Conservation (phyloP, 2,797 vertebrate genomes). For the Coilia nasus region DNA sequence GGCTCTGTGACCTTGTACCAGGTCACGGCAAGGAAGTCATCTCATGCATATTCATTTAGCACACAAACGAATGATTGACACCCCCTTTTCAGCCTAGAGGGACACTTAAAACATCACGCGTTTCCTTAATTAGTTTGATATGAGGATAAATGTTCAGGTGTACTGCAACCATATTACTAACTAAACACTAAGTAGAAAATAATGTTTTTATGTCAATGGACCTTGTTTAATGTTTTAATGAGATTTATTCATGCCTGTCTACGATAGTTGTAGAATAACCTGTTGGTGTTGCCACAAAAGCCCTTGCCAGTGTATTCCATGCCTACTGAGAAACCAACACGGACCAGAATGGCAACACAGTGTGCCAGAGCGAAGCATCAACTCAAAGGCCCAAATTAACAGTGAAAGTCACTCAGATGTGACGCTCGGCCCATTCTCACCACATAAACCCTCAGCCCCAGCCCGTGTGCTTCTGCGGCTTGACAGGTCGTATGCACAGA, state of each 20-base stretch:
- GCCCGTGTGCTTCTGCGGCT: conserved; percentile 46
- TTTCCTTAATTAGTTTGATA: too few species aligned
- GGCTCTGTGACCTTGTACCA: too few species aligned
- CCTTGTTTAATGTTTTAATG: background rate
- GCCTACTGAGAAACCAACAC: background rate
- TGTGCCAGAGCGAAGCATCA: background rate
- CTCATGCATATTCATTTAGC: too few species aligned
- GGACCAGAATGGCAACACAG: background rate
- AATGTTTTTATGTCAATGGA: background rate
- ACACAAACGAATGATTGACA: too few species aligned
- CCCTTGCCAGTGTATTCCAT: background rate
- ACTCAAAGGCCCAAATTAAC: background rate
- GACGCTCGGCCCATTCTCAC: background rate
- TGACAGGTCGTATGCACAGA: conserved; percentile 66
- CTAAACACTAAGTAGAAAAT: too few species aligned
- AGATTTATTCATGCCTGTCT: background rate
- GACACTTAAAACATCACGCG: too few species aligned
- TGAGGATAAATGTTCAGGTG: too few species aligned
- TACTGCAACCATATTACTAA: too few species aligned
- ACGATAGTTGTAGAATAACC: background rate
- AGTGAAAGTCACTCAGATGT: background rate
- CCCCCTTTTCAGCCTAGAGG: too few species aligned
- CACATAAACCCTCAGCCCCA: conserved; percentile 4
- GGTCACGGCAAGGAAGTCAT: too few species aligned
- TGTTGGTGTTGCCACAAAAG: background rate